Evolutionary conservation across 2,113 vertebrate genomes (phyloP).

Genomic region (Pitta sordida): DNA sequence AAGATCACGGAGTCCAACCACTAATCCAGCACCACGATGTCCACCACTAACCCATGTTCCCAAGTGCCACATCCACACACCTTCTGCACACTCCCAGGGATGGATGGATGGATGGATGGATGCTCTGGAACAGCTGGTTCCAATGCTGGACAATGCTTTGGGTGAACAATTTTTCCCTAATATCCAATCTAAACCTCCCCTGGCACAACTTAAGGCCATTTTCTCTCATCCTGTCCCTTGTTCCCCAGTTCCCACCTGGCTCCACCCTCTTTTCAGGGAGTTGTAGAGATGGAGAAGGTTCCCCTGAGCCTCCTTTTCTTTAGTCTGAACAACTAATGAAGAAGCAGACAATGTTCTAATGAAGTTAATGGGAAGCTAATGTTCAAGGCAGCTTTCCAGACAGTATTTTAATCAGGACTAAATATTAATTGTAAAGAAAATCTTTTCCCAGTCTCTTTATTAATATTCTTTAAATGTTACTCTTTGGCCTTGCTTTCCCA

Average conservation of each 20-base stretch:
- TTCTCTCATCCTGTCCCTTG: not conserved
- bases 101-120: not conserved
- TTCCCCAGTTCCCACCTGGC: not conserved
- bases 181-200: not conserved
- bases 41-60: not conserved
- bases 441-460: not conserved
- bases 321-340: not conserved
- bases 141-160: not conserved
- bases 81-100: not conserved
- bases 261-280: not conserved
- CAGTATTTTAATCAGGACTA: not conserved
- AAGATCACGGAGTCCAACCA: not conserved
- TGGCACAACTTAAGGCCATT: not conserved
- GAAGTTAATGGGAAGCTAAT: not conserved
- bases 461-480: not conserved
- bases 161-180: not conserved
- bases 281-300: not conserved
- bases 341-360: not conserved
- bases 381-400: not conserved
- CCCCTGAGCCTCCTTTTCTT: not conserved
- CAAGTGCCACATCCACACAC: not conserved
- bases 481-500: not conserved
- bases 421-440: not conserved
- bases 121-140: not conserved
- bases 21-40: fast-evolving